Conservation (phyloP, 2,113 vertebrate species). For the Porphyrio hochstetteri region DNA sequence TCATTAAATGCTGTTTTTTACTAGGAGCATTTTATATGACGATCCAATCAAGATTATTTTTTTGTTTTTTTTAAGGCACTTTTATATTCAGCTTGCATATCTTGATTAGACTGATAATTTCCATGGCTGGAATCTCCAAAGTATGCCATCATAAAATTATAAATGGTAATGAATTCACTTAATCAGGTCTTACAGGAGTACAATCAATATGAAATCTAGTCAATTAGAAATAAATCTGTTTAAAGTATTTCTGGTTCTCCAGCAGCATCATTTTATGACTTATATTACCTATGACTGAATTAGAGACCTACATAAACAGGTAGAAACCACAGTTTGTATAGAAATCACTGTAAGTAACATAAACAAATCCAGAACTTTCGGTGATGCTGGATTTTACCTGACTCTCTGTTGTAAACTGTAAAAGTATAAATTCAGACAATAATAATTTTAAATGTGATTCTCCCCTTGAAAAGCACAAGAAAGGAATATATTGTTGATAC, state of each 20-base stretch:
- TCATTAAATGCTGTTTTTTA: background rate
- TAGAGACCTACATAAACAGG: background rate
- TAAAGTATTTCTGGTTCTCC: slow-evolving; percentile 33
- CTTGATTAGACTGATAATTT: slow-evolving; percentile 54
- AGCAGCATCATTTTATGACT: background rate
- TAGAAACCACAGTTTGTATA: background rate
- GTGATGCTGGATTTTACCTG: background rate
- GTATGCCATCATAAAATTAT: slow-evolving; percentile 32
- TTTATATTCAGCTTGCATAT: slow-evolving; percentile 35
- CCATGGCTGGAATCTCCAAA: slow-evolving; percentile 21
- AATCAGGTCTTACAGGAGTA: slow-evolving; percentile 53
- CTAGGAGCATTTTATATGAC: background rate
- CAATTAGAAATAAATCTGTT: slow-evolving; percentile 47
- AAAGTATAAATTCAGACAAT: background rate
- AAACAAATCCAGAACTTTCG: background rate
- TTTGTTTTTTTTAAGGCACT: background rate
- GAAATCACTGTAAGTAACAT: background rate
- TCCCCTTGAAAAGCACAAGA: background rate
- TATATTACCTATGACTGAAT: background rate
- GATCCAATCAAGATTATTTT: background rate
- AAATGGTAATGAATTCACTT: slow-evolving; percentile 63
- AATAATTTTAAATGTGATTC: background rate
- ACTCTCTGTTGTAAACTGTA: background rate
- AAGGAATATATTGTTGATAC: background rate
- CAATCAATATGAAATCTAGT: slow-evolving; percentile 50